phyloP scores from a whole-genome alignment of 2,888 invertebrate genomes.

The Dimorphilus gyrociliatus region DNA sequence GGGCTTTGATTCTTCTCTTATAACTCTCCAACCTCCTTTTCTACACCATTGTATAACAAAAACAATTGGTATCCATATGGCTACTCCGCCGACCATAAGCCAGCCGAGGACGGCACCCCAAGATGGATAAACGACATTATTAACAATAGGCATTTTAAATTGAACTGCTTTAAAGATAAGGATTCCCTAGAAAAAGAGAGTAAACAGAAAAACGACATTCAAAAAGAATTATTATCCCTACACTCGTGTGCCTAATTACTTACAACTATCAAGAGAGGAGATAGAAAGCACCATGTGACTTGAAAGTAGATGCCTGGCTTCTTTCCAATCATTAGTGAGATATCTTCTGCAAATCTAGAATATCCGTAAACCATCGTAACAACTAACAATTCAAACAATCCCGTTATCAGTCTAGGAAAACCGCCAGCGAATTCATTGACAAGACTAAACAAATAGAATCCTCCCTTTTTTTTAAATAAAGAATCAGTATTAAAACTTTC shows the following conservation, averaged over 20 bases:
- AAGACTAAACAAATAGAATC: constrained; percentile 28
- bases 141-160: constrained; percentile 13
- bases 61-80: constrained; percentile 17
- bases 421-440: constrained; percentile 27
- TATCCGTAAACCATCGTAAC: constrained; percentile 33
- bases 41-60: constrained; percentile 13
- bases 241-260: constrained; percentile 6
- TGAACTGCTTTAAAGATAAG: constrained; percentile 17
- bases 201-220: background rate
- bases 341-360: constrained; percentile 16
- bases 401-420: constrained; percentile 32
- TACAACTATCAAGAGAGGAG: constrained; percentile 23
- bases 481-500: background rate
- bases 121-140: constrained; percentile 12
- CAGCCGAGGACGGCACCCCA: constrained; percentile 20
- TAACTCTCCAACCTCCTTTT: constrained; percentile 13
- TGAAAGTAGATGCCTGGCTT: constrained; percentile 14
- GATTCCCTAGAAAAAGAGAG: constrained; percentile 13
- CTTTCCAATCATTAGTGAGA: constrained; percentile 25
- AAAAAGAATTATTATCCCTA: background rate
- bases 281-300: constrained; percentile 19
- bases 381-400: constrained; percentile 25
- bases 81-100: constrained; percentile 15
- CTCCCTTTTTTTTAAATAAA: constrained; percentile 17
- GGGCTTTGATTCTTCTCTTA: too few species aligned